phyloP scores from a whole-genome alignment of 1,140 invertebrate species.

The Mercenaria mercenaria region DNA sequence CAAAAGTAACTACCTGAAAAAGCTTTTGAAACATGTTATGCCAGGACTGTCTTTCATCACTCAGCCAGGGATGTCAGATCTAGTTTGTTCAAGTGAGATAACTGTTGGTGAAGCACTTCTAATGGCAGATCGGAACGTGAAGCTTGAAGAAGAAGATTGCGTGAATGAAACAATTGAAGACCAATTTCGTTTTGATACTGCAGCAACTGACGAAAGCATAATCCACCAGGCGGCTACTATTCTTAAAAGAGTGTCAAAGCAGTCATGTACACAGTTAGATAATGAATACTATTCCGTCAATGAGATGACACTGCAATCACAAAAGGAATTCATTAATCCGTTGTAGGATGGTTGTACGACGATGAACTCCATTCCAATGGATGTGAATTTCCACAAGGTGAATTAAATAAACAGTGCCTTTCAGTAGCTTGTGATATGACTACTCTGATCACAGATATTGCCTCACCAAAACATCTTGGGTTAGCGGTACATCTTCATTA shows the following conservation, averaged over 20 bases:
- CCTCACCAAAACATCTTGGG: conserved; percentile 17
- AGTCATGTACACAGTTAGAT: neutral
- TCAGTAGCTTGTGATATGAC: neutral
- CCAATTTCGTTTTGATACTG: neutral
- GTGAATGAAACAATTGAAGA: too few relatives aligned
- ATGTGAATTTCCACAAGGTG: neutral
- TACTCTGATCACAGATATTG: neutral
- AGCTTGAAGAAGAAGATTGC: neutral
- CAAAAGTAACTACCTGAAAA: neutral
- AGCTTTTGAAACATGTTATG: neutral
- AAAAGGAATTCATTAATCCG: neutral
- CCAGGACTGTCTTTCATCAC: conserved; percentile 4
- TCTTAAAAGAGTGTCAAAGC: neutral
- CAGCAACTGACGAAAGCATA: neutral
- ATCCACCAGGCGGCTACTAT: conserved; percentile 24
- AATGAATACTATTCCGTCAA: conserved; percentile 21
- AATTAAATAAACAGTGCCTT: neutral
- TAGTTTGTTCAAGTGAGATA: neutral
- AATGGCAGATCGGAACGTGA: neutral
- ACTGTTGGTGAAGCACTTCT: neutral
- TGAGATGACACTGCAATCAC: neutral
- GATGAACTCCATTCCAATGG: too few relatives aligned
- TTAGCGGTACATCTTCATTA: neutral
- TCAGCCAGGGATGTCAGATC: neutral
- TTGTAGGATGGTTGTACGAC: neutral